A percentile compares a stretch with the other conserved stretches of the same genome.
Conservation (phyloP, 2,113 vertebrate species). For the Macrotus californicus region DNA sequence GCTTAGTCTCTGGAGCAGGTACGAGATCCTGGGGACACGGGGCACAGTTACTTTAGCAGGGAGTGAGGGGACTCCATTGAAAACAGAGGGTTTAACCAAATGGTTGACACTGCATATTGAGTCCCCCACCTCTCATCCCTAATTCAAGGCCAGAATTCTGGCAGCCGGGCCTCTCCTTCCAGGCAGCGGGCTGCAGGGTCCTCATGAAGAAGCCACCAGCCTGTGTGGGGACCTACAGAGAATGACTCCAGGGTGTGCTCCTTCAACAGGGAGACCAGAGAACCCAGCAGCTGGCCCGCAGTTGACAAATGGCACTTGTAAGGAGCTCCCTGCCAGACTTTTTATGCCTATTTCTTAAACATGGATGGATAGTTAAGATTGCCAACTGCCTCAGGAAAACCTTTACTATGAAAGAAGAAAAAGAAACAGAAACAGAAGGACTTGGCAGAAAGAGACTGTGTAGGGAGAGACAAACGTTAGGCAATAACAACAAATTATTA, state of each 20-base stretch:
- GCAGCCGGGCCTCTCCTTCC: background rate
- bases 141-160: background rate
- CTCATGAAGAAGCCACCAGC: background rate
- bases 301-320: background rate
- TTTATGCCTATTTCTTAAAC: background rate
- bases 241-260: background rate
- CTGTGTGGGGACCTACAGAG: background rate
- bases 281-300: background rate
- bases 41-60: background rate
- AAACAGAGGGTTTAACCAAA: background rate
- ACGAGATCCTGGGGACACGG: background rate
- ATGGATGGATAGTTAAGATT: too few species aligned
- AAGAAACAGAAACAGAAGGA: background rate
- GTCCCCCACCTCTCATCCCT: too few species aligned
- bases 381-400: background rate
- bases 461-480: background rate
- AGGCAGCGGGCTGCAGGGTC: background rate
- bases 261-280: fast-evolving
- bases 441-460: background rate
- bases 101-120: background rate
- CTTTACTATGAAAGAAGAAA: background rate
- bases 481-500: background rate
- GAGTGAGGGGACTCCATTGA: background rate
- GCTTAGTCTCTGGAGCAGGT: background rate
- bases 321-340: background rate